Conservation (phyloP, 2,113 vertebrate genomes). For the Hassar affinis region DNA sequence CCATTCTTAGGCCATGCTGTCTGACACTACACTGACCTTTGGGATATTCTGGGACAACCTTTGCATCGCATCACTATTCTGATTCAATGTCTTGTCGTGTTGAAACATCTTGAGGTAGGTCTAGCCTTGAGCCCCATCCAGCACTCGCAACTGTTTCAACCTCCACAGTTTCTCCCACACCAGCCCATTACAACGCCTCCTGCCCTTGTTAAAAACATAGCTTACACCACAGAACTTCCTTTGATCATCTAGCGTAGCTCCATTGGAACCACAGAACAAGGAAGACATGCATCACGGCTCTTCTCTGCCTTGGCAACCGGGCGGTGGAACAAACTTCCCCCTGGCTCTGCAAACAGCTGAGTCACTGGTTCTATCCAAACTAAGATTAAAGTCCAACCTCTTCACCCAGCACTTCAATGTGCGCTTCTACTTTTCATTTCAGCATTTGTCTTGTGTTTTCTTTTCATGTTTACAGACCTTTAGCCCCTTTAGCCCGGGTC, state of each 20-base stretch:
- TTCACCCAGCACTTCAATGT: neutral
- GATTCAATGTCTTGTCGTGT: neutral
- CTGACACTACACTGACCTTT: neutral
- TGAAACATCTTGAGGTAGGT: neutral
- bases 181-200: neutral
- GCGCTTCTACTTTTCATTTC: neutral
- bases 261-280: neutral
- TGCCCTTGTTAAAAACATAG: too few relatives aligned
- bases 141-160: neutral
- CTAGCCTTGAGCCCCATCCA: neutral
- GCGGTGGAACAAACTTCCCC: neutral
- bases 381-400: neutral
- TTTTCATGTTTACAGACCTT: neutral
- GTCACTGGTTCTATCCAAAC: neutral
- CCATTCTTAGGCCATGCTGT: neutral
- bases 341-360: neutral
- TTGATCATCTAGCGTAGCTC: neutral
- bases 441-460: neutral
- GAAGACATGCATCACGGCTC: neutral
- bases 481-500: neutral
- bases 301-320: neutral
- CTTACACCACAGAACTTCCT: neutral
- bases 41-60: neutral
- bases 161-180: neutral
- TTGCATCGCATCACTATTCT: neutral